Conservation (phyloP, 2,113 vertebrate species). For the Cyprinodon tularosa region DNA sequence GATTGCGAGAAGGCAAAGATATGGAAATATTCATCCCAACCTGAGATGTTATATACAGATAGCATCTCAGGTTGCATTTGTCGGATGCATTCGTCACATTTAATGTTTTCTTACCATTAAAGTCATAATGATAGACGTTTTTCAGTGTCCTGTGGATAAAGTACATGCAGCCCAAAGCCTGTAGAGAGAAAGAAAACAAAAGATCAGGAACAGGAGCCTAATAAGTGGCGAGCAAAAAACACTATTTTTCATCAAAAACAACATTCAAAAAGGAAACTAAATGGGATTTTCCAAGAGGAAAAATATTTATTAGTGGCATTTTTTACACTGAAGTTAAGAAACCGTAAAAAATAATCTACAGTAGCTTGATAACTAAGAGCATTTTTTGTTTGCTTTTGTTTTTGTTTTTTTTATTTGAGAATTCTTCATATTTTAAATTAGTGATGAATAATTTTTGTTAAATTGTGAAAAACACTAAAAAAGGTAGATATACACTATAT, state of each 20-base stretch:
- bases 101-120: constrained; percentile 72
- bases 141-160: constrained; percentile 83
- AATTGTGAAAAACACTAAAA: too few relatives aligned
- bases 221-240: background rate
- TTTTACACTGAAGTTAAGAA: background rate
- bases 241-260: background rate
- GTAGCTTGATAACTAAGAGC: too few relatives aligned
- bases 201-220: background rate
- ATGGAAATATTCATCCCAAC: background rate
- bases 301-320: background rate
- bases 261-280: background rate
- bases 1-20: background rate
- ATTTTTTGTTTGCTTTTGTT: too few relatives aligned
- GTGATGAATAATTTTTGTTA: too few relatives aligned
- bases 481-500: too few relatives aligned
- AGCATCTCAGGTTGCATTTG: background rate
- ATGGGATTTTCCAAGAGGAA: background rate
- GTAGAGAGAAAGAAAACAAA: constrained; percentile 41
- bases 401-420: too few relatives aligned
- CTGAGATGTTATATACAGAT: background rate
- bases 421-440: too few relatives aligned
- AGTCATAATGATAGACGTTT: constrained; percentile 82
- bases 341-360: background rate
- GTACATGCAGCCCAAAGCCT: constrained; percentile 86
- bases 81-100: background rate